Evolutionary conservation across 2,888 invertebrate genomes (phyloP), one percentile per base, ranked within the genome.

Genomic region (Drosophila rellima): DNA sequence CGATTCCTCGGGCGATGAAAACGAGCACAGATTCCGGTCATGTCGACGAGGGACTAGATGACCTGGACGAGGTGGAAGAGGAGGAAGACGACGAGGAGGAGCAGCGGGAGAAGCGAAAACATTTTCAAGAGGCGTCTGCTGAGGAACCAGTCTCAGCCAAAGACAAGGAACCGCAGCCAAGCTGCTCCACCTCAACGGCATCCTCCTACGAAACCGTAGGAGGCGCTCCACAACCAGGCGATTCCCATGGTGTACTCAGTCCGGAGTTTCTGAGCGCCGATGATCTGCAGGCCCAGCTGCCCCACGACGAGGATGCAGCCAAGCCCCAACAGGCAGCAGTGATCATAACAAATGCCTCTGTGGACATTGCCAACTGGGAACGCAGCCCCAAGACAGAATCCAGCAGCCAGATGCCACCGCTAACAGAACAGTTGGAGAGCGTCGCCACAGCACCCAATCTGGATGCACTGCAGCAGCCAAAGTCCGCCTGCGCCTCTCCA

Each of bases 401-500:
- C 92, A 81, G 93, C 93, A 20, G 91, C 92, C 29, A 93, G 0
- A 91, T 95, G 76, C 94, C 95, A 8, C 93, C 95, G 1, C 93
- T 95, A 0, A 93, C 94, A 5, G 95, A 96, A 74, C 95, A 95
- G 77, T 13, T 40, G 47, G 42, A 56, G 13, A 7, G 17, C 2
- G 44, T n/a, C 8, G 37, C 7, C 13, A 73, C 17, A 29, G 70
- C 55, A 1, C 47, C 68, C 18, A 71, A 78, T 40, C 69, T 91
- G 66, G 91, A 92, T 77, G 91, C 90, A 7, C 78, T 93, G 23
- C 91, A 91, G 45, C 91, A 93, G 66, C 92, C 93, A 1, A 93
- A 95, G 42, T 95, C 95, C 0, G 94, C 94, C 35, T 96, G 97
- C 84, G 96, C 96, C 5, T 97, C 97, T 0, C 97, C 97, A 0